Conservation (phyloP, 2,797 vertebrate genomes). For the Sphenopsis melanotis region DNA sequence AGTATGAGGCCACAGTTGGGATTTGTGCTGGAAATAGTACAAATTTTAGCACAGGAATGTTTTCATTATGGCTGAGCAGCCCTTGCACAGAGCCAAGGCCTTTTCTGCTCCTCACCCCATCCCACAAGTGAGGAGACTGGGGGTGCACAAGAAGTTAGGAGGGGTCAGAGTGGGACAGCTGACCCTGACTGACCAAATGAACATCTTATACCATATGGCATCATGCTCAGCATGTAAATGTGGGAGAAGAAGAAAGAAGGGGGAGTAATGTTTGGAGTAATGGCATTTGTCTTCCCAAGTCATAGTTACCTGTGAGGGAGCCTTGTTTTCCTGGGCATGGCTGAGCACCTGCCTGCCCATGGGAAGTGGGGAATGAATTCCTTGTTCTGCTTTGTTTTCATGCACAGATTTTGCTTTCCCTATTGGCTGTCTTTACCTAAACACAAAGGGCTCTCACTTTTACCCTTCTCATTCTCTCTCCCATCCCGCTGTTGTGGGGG, state of each 20-base stretch:
- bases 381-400: not conserved
- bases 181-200: not conserved
- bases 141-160: not conserved
- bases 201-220: no score
- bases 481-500: not conserved
- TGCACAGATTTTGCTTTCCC: not conserved
- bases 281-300: not conserved
- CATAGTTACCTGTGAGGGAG: not conserved
- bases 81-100: not conserved
- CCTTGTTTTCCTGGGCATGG: not conserved
- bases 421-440: not conserved
- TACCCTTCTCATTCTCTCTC: not conserved
- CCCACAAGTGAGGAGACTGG: not conserved
- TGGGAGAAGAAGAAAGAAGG: not conserved
- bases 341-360: not conserved
- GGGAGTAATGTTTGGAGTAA: not conserved
- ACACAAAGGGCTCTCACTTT: not conserved
- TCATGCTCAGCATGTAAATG: not conserved
- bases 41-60: not conserved
- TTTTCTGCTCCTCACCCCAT: not conserved
- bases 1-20: not conserved
- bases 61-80: not conserved
- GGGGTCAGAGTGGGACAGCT: not conserved
- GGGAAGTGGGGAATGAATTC: not conserved
- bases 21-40: not conserved